phyloP scores from a whole-genome alignment of 2,113 vertebrate genomes.

The Nasalis larvatus region DNA sequence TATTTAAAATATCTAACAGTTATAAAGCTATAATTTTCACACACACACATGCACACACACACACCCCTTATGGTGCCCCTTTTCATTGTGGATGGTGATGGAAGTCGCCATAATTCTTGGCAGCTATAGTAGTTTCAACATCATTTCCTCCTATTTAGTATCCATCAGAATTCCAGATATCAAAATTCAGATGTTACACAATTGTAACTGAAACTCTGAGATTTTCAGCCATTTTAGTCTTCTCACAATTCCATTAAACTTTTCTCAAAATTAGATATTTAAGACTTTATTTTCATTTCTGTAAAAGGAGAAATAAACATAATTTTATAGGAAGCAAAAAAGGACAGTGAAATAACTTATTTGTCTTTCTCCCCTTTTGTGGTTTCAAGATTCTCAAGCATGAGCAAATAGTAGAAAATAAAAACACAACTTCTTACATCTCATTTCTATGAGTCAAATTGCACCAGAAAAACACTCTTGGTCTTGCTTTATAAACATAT shows the following conservation, averaged over 20 bases:
- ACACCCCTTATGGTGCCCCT: not conserved
- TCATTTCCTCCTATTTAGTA: not conserved
- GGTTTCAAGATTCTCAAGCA: not conserved
- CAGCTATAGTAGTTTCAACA: not conserved
- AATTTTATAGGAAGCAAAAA: not conserved
- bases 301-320: not conserved
- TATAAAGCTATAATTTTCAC: not conserved
- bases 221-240: constrained; percentile 6
- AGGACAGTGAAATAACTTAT: not conserved
- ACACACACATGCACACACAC: not conserved
- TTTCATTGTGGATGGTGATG: not conserved
- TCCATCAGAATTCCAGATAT: not conserved
- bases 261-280: not conserved
- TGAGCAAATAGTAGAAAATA: not conserved
- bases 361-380: not conserved
- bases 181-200: not conserved
- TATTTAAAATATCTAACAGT: not conserved
- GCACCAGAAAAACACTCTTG: not conserved
- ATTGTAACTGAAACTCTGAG: not conserved
- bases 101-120: not conserved
- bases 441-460: not conserved
- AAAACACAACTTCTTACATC: not conserved
- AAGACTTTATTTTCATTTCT: constrained; percentile 3
- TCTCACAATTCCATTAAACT: not conserved
- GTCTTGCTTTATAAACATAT: not conserved